Percentiles rank a stretch among this genome's conserved stretches.
These are phyloP conservation scores for Lacanobia oleracea DNA, from an alignment of 2,888 invertebrate species.

Conservation along the genomic window DNA sequence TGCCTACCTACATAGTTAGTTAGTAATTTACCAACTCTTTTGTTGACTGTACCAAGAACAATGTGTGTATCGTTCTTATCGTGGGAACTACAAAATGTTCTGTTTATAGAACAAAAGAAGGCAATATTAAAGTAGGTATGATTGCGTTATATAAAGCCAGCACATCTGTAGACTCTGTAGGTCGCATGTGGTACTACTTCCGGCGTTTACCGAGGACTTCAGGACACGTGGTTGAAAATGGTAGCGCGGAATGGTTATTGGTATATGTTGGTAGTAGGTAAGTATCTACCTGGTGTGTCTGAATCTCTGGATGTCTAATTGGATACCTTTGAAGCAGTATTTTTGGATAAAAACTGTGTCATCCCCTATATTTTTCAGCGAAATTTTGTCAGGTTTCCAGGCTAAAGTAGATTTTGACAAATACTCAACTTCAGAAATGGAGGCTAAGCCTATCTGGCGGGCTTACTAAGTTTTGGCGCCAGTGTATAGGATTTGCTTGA, in stretches of 20 bases:
- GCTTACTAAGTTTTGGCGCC: neutral
- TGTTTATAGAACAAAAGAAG: constrained; percentile 45
- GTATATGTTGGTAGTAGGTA: neutral
- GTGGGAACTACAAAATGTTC: constrained; percentile 60
- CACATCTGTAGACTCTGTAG: constrained; percentile 43
- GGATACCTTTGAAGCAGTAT: neutral
- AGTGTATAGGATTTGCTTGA: neutral
- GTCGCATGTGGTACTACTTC: constrained; percentile 44
- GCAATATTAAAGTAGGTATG: constrained; percentile 34
- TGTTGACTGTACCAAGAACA: constrained; percentile 39
- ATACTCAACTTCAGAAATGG: no score
- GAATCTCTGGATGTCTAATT: neutral
- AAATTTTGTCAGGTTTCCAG: no score
- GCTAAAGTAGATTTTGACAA: no score
- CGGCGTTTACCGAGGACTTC: constrained; percentile 22
- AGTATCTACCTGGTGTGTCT: neutral
- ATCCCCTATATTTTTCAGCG: no score
- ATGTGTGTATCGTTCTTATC: constrained; percentile 49
- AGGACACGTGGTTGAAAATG: constrained; percentile 6
- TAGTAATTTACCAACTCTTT: constrained; percentile 13
- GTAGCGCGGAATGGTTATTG: neutral
- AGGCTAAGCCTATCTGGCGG: neutral
- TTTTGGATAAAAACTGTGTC: no score
- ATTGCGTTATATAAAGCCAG: constrained; percentile 6
- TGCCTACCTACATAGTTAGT: neutral